Evolutionary conservation across 53 echinoderm and acorn worm species (phyloP).

Genomic region (Patiria pectinifera): DNA sequence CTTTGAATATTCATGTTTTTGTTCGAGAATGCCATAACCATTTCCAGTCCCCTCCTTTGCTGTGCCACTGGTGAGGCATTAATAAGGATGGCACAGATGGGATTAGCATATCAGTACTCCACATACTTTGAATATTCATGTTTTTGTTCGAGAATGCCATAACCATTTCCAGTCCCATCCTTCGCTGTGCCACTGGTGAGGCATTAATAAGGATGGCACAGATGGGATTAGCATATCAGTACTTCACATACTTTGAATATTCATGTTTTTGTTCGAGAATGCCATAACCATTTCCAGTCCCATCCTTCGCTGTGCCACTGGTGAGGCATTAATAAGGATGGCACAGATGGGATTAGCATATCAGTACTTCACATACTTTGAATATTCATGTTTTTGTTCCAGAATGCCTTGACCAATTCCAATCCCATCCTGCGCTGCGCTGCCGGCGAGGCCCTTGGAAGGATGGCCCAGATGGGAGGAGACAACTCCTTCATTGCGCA

Average conservation of each 20-base stretch:
- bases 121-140: conserved; percentile 2
- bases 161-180: conserved; percentile 92
- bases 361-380: neutral
- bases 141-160: conserved; percentile 80
- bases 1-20: no score
- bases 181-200: conserved; percentile 97
- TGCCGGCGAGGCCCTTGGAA: conserved; percentile 95
- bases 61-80: neutral
- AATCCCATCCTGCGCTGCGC: conserved; percentile 97
- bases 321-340: neutral
- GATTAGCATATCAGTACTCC: neutral
- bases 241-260: neutral
- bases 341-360: neutral
- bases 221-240: no score
- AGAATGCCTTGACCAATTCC: conserved; percentile 96
- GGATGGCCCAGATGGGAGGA: conserved; percentile 98
- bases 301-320: neutral
- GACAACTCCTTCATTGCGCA: conserved; percentile 98
- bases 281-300: conserved; percentile 89
- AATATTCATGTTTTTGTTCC: conserved; percentile 27
- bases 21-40: no score
- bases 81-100: neutral
- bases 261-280: conserved; percentile 68
- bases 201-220: conserved; percentile 98
- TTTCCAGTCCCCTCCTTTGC: no score